A percentile compares a stretch with the other conserved stretches of the same genome.
Evolutionary conservation across 2,797 vertebrate species (phyloP).

Genomic region (Argentina silus): DNA sequence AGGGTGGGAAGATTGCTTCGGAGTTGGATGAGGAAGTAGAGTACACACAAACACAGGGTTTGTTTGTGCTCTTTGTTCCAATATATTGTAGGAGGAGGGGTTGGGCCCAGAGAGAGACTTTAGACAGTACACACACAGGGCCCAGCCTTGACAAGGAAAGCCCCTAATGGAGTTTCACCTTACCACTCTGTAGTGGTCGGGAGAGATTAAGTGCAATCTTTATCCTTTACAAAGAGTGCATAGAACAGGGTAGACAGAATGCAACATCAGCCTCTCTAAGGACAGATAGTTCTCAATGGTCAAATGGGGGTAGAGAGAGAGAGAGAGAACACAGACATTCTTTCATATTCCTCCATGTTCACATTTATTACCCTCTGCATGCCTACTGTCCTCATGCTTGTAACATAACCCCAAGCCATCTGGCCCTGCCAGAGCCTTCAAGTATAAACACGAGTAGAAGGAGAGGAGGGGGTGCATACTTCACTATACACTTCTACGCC

Average conservation of each 20-base stretch:
- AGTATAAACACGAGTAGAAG: not conserved
- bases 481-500: too few relatives aligned
- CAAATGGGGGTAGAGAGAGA: not conserved
- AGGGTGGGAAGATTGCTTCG: not conserved
- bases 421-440: not conserved
- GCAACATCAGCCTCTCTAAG: not conserved
- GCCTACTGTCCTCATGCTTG: not conserved
- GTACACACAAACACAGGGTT: not conserved
- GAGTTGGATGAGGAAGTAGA: not conserved
- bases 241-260: too few relatives aligned
- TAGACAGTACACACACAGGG: not conserved
- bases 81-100: not conserved
- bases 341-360: not conserved
- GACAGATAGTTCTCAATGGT: not conserved
- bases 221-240: not conserved
- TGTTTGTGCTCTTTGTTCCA: not conserved
- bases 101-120: not conserved
- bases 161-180: not conserved
- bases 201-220: not conserved
- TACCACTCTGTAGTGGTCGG: too few relatives aligned
- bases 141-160: not conserved
- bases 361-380: not conserved
- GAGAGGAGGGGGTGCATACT: not conserved
- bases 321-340: slow-evolving; percentile 5
- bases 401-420: slow-evolving; percentile 6